Evolutionary conservation across 1,140 invertebrate genomes (phyloP), one percentile per base, ranked within the genome.

Genomic region (Archivesica marissinica): DNA sequence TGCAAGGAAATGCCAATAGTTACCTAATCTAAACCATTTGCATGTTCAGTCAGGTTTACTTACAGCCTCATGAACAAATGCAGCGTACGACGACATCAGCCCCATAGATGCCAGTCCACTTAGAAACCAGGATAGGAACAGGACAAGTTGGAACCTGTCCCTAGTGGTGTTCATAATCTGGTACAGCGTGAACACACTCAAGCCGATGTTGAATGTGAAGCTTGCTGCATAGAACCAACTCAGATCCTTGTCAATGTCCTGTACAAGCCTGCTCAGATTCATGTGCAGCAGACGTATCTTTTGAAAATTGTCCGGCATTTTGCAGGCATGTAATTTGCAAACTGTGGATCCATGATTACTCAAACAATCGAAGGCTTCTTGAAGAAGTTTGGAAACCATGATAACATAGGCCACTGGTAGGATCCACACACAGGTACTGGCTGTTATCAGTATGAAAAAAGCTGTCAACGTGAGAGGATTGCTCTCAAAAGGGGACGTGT

Each of bases 251-350:
- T 76, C 72, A 9, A 54, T 11, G 25, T 33, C 47, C 1, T 35
- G 25, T 2, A 75, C 70, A 3, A 75, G 70, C 17, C 52, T 75
- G 35, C 70, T 28, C 70, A 75, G 70, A 30, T 52, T 15, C 15
- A 75, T 15, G n/a, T 75, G 72, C 28, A 76, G 47, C 3, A 1
- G 44, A 17, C 52, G 44, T 2, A 30, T 20, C 23, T 56, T 76
- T 2, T 76, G n/a, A 38, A 76, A 76, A 35, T 56, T 30, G 1
- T 2, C 23, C 3, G 11, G 15, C 1, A 33, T 3, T 64, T 64
- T 25, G 35, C 15, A 17, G 28, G 17, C n/a, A 15, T 3, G 1
- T n/a, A 54, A n/a, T 0, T 54, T 33, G 20, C 38, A 38, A 15
- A 54, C 25, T 6, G 7, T 17, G 0, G 4, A 2, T 9, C 20